phyloP scores from a whole-genome alignment of 2,113 vertebrate species.

The Thunnus maccoyii region DNA sequence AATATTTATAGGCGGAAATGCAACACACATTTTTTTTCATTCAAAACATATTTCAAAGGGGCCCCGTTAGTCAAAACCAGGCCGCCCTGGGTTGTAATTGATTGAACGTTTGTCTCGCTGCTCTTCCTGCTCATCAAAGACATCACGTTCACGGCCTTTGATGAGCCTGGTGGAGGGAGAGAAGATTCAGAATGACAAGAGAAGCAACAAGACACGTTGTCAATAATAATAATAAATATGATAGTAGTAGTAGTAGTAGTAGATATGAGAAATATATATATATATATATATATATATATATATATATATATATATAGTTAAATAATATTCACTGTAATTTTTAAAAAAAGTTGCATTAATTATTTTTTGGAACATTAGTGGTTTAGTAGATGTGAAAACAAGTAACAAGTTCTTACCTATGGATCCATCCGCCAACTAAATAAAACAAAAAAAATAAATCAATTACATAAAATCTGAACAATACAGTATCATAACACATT shows the following conservation, averaged over 20 bases:
- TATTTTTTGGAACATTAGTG: too few species aligned
- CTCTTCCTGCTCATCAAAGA: neutral
- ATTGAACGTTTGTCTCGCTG: constrained; percentile 7
- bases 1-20: neutral
- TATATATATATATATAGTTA: too few species aligned
- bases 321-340: too few species aligned
- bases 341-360: too few species aligned
- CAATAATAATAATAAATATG: too few species aligned
- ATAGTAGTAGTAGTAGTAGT: too few species aligned
- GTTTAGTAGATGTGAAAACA: neutral
- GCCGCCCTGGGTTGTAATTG: neutral
- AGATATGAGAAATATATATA: too few species aligned
- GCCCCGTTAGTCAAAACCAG: neutral
- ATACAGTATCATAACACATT: neutral
- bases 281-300: too few species aligned
- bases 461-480: neutral
- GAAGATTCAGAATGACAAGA: neutral
- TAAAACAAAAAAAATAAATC: neutral
- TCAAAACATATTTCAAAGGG: neutral
- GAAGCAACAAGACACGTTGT: neutral
- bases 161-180: neutral
- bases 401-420: neutral
- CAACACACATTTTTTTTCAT: neutral
- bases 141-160: fast-evolving
- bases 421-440: neutral